A percentile compares a stretch with the other conserved stretches of the same genome.
Conservation (phyloP, 2,888 invertebrate species). For the Caenorhabditis sinica region DNA sequence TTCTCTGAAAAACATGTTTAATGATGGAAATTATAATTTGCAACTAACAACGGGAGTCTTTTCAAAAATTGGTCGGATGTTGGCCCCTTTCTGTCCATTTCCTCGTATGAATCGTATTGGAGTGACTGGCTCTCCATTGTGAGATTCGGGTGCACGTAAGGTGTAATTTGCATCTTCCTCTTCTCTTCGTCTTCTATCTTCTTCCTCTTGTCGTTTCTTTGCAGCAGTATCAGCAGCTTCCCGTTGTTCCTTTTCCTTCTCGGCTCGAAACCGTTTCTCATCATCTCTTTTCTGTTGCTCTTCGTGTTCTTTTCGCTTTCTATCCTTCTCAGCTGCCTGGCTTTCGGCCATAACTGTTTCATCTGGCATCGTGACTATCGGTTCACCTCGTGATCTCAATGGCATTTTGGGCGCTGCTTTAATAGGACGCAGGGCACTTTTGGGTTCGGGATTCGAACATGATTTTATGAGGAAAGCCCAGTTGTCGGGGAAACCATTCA, state of each 20-base stretch:
- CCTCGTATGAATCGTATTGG: conserved; percentile 53
- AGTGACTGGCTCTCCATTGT: conserved; percentile 17
- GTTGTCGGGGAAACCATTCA: conserved; percentile 55
- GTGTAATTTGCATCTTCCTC: conserved; percentile 54
- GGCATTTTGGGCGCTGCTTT: conserved; percentile 23
- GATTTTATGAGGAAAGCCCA: conserved; percentile 47
- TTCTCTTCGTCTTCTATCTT: conserved; percentile 3
- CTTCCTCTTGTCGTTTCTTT: conserved; percentile 11
- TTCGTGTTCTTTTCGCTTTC: background rate
- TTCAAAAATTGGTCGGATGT: conserved; percentile 5
- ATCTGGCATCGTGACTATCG: conserved; percentile 61
- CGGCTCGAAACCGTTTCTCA: background rate
- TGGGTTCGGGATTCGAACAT: conserved; percentile 3
- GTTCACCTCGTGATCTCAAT: conserved; percentile 26
- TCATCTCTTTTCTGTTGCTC: background rate
- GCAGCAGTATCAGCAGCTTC: background rate
- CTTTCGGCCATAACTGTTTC: conserved; percentile 30
- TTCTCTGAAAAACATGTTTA: conserved; percentile 3
- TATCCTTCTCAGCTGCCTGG: background rate
- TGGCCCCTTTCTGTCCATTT: background rate
- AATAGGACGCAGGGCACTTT: conserved; percentile 25
- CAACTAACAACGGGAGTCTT: conserved; percentile 18
- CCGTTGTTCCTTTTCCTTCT: conserved; percentile 9
- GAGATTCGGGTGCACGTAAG: conserved; percentile 12
- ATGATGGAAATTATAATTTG: background rate